phyloP scores from a whole-genome alignment of 2,797 vertebrate genomes.

The Perodicticus potto region DNA sequence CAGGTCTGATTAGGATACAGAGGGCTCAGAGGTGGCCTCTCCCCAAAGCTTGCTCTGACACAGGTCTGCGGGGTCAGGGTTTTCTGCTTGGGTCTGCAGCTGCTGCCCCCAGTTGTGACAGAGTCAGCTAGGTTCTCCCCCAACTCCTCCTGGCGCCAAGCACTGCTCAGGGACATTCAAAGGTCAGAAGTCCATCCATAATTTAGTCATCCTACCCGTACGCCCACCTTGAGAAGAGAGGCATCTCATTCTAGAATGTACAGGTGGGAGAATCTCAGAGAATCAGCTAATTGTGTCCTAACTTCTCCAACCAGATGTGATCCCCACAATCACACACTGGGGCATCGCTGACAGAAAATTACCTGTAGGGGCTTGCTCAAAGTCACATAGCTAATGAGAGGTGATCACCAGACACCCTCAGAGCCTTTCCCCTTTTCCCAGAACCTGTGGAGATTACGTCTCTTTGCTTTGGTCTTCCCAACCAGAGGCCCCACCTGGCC shows the following conservation, averaged over 20 bases:
- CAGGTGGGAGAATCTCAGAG: neutral
- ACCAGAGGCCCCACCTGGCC: no score
- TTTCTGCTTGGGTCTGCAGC: neutral
- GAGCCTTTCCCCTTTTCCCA: neutral
- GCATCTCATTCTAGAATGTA: neutral
- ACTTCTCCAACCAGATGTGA: neutral
- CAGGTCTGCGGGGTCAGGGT: neutral
- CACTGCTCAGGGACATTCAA: neutral
- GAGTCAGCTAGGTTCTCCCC: neutral
- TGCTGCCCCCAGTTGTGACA: neutral
- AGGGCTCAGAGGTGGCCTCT: neutral
- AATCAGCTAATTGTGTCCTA: neutral
- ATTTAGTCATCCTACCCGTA: neutral
- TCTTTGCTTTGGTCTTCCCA: neutral
- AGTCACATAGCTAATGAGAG: neutral
- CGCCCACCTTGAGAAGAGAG: neutral
- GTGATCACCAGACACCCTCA: neutral
- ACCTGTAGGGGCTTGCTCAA: neutral
- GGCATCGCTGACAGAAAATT: neutral
- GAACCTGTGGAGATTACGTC: neutral
- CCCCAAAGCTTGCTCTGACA: neutral
- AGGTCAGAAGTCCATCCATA: slow-evolving; percentile 18
- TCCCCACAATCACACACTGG: neutral
- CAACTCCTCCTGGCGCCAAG: neutral
- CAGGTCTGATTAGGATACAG: neutral